Percentiles rank a stretch among this genome's conserved stretches.
Evolutionary conservation across 2,888 invertebrate genomes (phyloP).

Genomic region (Cantharis flavilabris): DNA sequence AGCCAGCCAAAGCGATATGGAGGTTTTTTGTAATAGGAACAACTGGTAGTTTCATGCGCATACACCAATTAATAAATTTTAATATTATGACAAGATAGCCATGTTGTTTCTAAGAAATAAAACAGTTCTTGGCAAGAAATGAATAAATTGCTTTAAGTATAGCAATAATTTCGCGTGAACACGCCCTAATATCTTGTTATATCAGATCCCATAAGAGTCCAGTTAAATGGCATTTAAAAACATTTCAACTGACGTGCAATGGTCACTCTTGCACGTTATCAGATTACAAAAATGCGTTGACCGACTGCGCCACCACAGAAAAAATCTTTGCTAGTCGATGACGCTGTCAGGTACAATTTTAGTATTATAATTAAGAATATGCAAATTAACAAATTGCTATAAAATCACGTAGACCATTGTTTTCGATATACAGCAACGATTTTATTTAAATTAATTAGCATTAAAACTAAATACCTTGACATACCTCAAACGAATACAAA

Average conservation of each 20-base stretch:
- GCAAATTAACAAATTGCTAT: conserved; percentile 2
- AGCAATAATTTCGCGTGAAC: conserved; percentile 26
- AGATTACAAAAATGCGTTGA: background rate
- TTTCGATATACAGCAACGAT: conserved; percentile 1
- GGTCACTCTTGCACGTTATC: background rate
- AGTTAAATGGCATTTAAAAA: conserved; percentile 2
- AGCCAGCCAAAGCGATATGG: background rate
- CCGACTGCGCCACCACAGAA: background rate
- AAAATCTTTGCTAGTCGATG: background rate
- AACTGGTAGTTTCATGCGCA: conserved; percentile 8
- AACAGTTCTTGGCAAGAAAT: conserved; percentile 24
- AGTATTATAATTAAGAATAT: conserved; percentile 1
- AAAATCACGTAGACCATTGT: conserved; percentile 4
- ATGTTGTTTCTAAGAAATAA: conserved; percentile 25
- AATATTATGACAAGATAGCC: conserved; percentile 24
- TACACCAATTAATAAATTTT: conserved; percentile 25
- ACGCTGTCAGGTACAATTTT: background rate
- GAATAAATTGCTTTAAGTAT: conserved; percentile 26
- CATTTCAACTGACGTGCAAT: background rate
- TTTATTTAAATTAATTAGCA: conserved; percentile 4
- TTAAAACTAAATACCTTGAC: background rate
- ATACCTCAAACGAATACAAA: background rate
- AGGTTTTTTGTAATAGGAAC: background rate
- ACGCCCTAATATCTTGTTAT: conserved; percentile 22
- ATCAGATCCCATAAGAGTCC: conserved; percentile 14